Base-by-base conservation (phyloP, 2,888 invertebrate genomes). In the Tipula vernalis region DNA sequence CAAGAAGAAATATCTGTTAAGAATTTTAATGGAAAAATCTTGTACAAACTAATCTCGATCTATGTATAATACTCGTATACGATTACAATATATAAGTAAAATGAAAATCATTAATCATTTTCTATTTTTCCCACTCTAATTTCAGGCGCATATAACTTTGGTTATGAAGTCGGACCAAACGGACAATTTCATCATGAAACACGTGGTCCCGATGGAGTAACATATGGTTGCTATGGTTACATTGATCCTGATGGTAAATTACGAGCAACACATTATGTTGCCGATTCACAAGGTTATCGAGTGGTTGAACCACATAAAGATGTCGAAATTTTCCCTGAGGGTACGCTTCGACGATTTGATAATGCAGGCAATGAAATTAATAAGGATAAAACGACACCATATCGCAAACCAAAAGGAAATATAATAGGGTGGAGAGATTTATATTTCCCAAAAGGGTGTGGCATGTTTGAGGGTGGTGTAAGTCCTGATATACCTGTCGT, bases 151-250 rank as follows among this genome's bases (percentile, higher is more conserved):
- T 96, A 96, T 90, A 95, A 95, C 89, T 96, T 95, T 90, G 96
- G 96, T 87, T 96, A 96, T 90, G 95, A 96, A 90, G 94, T 96
- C 87, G 95, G 94, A 87, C 94, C 95, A 3, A 94, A 94, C 89
- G 95, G 95, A 71, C 96, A 96, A 91, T 96, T 96, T 90, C 96
- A 96, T 90, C 96, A 96, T 90, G 96, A 96, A 91, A 94, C 93
- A 87, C 94, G 95, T 87, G 96, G 95, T 4, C 94, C 95, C 0
- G 96, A 96, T 89, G 95, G 95, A 28, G 95, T 96, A 18, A 96
- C 96, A 0, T 96, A 96, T 89, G 96, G 96, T 88, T 96, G 96
- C 90, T 96, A 96, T 89, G 96, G 96, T 41, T 95, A 95, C 90
- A 93, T 96, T 71, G 95, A 96, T 90, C 94, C 95, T 0, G 94